Conservation (phyloP, 2,113 vertebrate species). For the Monopterus albus region DNA sequence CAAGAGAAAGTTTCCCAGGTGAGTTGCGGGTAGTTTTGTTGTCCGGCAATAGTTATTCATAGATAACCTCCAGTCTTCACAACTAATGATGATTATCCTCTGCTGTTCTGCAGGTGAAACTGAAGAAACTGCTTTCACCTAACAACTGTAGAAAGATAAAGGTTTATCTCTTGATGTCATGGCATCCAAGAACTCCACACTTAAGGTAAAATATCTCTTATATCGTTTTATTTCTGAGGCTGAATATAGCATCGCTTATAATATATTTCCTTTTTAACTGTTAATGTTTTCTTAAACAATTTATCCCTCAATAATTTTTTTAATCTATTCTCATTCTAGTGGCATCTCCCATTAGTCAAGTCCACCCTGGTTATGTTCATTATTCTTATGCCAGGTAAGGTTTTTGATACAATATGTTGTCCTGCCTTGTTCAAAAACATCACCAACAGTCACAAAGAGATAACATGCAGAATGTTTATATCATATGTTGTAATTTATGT, state of each 20-base stretch:
- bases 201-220: constrained; percentile 44
- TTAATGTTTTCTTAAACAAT: not conserved
- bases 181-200: constrained; percentile 1
- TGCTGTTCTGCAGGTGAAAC: not conserved
- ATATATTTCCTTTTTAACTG: not conserved
- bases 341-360: not conserved
- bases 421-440: no score
- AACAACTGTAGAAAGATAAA: constrained; percentile 4
- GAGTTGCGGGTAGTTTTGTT: constrained; percentile 3
- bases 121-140: not conserved
- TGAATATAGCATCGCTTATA: not conserved
- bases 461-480: not conserved
- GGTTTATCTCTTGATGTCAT: constrained; percentile 17
- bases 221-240: not conserved
- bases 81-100: not conserved
- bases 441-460: not conserved
- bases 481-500: not conserved
- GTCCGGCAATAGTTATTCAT: not conserved
- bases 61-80: not conserved
- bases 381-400: constrained; percentile 50
- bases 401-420: not conserved
- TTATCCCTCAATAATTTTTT: not conserved
- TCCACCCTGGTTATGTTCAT: constrained; percentile 12
- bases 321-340: constrained; percentile 39
- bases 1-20: not conserved